These are phyloP conservation scores for Uromys caudimaculatus DNA, from an alignment of 2,797 vertebrate species.

Conservation along the genomic window DNA sequence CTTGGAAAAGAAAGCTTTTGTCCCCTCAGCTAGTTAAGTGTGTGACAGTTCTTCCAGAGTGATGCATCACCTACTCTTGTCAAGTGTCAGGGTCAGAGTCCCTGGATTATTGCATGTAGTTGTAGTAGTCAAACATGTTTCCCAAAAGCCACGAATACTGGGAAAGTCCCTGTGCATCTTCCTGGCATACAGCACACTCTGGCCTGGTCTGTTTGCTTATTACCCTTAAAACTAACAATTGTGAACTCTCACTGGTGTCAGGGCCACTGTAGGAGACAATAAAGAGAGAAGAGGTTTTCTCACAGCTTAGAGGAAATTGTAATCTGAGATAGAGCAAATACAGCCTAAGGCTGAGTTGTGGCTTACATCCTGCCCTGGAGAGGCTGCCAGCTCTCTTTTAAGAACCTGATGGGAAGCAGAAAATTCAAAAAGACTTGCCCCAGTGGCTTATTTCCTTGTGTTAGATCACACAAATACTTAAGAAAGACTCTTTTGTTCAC, in stretches of 20 bases:
- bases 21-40: background rate
- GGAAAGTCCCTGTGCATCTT: conserved; percentile 27
- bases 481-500: conserved; percentile 6
- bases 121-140: background rate
- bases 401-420: background rate
- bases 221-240: conserved; percentile 13
- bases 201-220: conserved; percentile 1
- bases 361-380: background rate
- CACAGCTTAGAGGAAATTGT: conserved; percentile 57
- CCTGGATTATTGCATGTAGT: background rate
- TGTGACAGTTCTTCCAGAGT: background rate
- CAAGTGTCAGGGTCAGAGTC: background rate
- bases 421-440: background rate
- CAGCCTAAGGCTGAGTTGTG: background rate
- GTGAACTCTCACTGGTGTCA: background rate
- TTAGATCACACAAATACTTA: background rate
- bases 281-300: background rate
- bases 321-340: background rate
- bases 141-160: background rate
- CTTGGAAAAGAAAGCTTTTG: conserved; percentile 12
- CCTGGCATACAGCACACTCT: background rate
- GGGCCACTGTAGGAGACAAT: background rate
- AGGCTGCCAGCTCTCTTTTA: background rate
- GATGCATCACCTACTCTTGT: background rate
- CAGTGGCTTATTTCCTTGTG: background rate